Base-by-base conservation (phyloP, 1,140 invertebrate species). In the Venustaconcha ellipsiformis region DNA sequence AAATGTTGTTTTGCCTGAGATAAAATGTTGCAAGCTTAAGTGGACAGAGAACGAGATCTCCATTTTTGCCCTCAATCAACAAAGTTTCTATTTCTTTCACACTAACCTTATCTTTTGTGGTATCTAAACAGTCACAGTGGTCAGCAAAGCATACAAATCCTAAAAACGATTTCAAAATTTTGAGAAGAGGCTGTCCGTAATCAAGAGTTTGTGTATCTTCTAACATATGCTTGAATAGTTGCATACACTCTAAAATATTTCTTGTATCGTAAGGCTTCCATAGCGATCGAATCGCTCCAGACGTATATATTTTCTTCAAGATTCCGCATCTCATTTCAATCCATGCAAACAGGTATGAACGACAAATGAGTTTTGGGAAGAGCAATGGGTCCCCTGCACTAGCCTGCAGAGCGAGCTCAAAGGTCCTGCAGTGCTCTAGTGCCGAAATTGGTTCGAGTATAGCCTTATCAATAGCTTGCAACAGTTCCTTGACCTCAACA, bases 271-370 rank as follows among this genome's bases (percentile, higher is more conserved):
- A 37, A 37, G 17, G 8, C 8, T 66, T 15, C 64, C 64, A 66
- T 3, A 66, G 26, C 64, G 55, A 17, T 48, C 30, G 26, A 18
- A 48, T 26, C 18, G 64, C 30, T 14, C 20, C 64, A 15, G 26
- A 66, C 30, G 15, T 14, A n/a, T 66, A 48, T 66, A 66, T 37
- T 18, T 48, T 66, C 55, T 66, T 30, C 14, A 66, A 17, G 30
- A 66, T 66, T 6, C 64, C 64, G 55, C 64, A 66, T 26, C 64
- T 26, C 64, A 66, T 66, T 66, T 66, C 64, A 48, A 66, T 26
- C 64, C 64, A 66, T 1, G 64, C 64, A 37, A 66, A 30, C 8
- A 66, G 64, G 23, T 17, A 18, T 14, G 64, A 66, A 37, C n/a
- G 64, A 30, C n/a, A 6, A 11, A 12, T 66, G 17, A 66, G 26